Conservation (phyloP, 2,797 vertebrate genomes). For the Anomalospiza imberbis region DNA sequence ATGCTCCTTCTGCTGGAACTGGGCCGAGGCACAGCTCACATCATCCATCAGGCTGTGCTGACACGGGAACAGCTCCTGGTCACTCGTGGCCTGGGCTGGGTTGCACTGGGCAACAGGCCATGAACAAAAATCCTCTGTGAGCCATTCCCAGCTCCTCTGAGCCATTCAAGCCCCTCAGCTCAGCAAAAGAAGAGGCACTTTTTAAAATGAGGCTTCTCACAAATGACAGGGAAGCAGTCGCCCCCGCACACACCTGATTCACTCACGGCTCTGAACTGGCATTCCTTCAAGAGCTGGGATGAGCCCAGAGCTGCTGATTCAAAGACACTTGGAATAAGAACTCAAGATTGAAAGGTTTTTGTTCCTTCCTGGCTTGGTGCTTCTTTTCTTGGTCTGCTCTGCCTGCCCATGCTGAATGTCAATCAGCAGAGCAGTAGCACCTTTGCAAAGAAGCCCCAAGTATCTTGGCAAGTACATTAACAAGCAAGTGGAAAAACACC, state of each 20-base stretch:
- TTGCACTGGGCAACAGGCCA: background rate
- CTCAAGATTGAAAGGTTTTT: background rate
- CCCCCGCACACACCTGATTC: slow-evolving; percentile 52
- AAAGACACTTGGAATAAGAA: slow-evolving; percentile 20
- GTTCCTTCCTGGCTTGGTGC: slow-evolving; percentile 20
- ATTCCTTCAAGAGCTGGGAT: slow-evolving; percentile 40
- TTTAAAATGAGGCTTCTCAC: slow-evolving; percentile 30
- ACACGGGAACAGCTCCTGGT: background rate
- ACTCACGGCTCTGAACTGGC: slow-evolving; percentile 23
- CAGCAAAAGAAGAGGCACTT: background rate
- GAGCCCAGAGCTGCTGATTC: slow-evolving; percentile 43
- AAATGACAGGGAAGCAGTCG: slow-evolving; percentile 35
- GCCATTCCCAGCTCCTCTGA: background rate
- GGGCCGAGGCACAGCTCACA: background rate
- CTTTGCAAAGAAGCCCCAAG: background rate
- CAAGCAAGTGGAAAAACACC: background rate
- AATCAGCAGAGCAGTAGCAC: background rate
- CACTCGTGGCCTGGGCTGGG: background rate
- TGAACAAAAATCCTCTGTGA: background rate
- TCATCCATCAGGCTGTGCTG: background rate
- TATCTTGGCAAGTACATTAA: background rate
- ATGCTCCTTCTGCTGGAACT: background rate
- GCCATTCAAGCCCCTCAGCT: background rate
- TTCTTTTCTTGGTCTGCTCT: slow-evolving; percentile 3
- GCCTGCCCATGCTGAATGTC: slow-evolving; percentile 4